A percentile compares a stretch with the other conserved stretches of the same genome.
These are phyloP conservation scores for Halcyon smyrnensis DNA, from an alignment of 2,797 vertebrate genomes.

Conservation along the genomic window DNA sequence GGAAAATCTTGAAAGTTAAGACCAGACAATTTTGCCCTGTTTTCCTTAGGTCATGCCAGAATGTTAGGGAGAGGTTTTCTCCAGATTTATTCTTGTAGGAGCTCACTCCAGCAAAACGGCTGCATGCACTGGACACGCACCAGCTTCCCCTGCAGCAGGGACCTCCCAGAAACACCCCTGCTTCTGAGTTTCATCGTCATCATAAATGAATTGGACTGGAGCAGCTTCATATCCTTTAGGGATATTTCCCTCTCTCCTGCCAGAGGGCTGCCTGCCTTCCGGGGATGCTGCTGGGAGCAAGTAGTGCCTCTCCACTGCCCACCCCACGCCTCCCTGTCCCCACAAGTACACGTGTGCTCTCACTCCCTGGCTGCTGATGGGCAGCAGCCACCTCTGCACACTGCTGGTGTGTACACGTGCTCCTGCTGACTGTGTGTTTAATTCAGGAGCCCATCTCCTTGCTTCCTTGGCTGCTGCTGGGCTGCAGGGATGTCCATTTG, in stretches of 20 bases:
- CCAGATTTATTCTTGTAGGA: neutral
- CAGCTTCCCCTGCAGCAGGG: neutral
- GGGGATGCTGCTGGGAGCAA: neutral
- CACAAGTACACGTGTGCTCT: fast-evolving
- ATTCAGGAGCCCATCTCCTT: neutral
- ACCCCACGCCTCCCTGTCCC: fast-evolving
- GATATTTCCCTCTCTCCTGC: neutral
- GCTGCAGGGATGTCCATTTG: neutral
- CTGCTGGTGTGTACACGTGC: neutral
- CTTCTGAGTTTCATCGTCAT: neutral
- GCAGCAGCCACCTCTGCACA: neutral
- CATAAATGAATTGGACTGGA: neutral
- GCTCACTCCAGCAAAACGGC: neutral
- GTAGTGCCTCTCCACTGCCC: neutral
- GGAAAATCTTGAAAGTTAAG: neutral
- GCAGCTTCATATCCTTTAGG: neutral
- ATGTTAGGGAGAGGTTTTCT: neutral
- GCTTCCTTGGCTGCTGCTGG: neutral
- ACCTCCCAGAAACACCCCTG: neutral
- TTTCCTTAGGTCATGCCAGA: neutral
- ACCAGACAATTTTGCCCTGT: neutral
- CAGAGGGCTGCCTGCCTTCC: neutral
- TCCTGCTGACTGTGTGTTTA: neutral
- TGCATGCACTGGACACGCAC: neutral
- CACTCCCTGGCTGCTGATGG: neutral